These are phyloP conservation scores for Acinonyx jubatus DNA, from an alignment of 2,113 vertebrate genomes.

Conservation along the genomic window DNA sequence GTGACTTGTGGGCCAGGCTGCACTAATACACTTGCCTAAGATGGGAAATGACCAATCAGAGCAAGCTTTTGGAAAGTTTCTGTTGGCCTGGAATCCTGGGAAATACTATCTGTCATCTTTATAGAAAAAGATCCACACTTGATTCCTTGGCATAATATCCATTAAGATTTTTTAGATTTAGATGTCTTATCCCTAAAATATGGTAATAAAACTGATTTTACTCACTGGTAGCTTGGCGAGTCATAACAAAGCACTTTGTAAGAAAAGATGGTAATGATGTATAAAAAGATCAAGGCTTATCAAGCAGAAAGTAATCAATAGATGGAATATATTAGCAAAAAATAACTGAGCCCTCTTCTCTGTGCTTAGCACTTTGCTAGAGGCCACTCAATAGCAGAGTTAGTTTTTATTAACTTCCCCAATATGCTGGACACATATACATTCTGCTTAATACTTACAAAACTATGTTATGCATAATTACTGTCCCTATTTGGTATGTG, in stretches of 20 bases:
- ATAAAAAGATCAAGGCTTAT: not conserved
- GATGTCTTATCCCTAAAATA: not conserved
- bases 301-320: not conserved
- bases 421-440: not conserved
- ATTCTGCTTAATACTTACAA: not conserved
- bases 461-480: not conserved
- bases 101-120: not conserved
- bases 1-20: not conserved
- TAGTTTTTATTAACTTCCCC: not conserved
- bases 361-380: not conserved
- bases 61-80: not conserved
- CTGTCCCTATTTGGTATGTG: not conserved
- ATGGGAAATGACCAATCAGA: not conserved
- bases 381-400: not conserved
- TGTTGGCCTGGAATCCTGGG: not conserved
- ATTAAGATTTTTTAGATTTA: slow-evolving; percentile 16
- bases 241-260: not conserved
- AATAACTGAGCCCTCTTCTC: not conserved
- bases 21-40: not conserved
- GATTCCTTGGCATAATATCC: not conserved
- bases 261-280: not conserved
- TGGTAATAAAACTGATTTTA: not conserved
- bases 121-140: not conserved
- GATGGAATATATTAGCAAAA: not conserved
- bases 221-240: not conserved